Percentiles rank a stretch among this genome's conserved stretches.
Evolutionary conservation across 2,888 invertebrate species (phyloP).

Genomic region (Sialis lutaria): DNA sequence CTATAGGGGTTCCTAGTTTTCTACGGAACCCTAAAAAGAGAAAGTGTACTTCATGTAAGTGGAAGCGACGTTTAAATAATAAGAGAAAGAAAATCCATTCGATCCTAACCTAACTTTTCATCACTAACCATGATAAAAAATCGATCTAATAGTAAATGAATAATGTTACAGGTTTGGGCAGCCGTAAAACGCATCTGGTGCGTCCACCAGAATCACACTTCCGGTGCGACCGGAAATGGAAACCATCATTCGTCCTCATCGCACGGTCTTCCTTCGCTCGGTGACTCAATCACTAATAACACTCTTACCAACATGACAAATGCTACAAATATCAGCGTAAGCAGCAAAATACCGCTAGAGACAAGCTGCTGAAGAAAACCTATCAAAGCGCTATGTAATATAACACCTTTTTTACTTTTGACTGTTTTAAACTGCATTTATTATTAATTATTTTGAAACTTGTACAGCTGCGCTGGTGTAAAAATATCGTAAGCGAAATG

Average conservation of each 20-base stretch:
- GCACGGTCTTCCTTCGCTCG: conserved; percentile 67
- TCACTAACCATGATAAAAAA: no score
- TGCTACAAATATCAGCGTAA: conserved; percentile 17
- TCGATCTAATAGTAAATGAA: no score
- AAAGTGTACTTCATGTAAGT: no score
- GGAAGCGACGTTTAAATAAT: no score
- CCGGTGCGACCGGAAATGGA: conserved; percentile 39
- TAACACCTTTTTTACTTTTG: neutral
- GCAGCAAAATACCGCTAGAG: conserved; percentile 26
- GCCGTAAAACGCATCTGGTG: conserved; percentile 49
- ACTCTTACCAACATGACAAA: conserved; percentile 38
- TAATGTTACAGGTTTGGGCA: conserved; percentile 35
- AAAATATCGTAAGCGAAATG: no score
- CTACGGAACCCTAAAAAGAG: no score
- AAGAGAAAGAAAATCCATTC: no score
- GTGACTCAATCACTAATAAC: conserved; percentile 54
- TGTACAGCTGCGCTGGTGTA: neutral
- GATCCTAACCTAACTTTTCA: no score
- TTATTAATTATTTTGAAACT: neutral
- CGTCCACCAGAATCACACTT: conserved; percentile 27
- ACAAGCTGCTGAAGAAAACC: conserved; percentile 28
- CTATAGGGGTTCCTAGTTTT: no score
- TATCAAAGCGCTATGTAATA: no score
- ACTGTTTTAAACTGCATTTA: neutral
- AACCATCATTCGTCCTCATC: conserved; percentile 57